Percentiles rank a stretch among this genome's conserved stretches.
These are phyloP conservation scores for Eledone cirrhosa DNA, from an alignment of 2,888 invertebrate genomes.

Conservation along the genomic window DNA sequence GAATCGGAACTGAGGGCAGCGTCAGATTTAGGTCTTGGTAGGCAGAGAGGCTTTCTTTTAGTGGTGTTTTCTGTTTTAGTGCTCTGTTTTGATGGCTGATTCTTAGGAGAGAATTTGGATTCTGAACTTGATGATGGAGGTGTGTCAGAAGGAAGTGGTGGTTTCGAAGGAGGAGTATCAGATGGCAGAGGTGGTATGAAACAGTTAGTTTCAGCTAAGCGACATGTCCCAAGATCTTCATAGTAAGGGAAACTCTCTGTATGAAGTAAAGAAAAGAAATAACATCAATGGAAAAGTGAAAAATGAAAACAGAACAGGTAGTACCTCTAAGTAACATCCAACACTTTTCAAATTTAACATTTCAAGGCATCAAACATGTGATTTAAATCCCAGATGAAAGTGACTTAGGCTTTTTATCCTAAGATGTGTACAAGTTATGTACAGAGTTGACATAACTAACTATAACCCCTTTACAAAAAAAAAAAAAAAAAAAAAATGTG, in stretches of 20 bases:
- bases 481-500: too few relatives aligned
- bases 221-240: neutral
- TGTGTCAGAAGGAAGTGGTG: conserved; percentile 33
- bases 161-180: conserved; percentile 44
- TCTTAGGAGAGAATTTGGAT: conserved; percentile 22
- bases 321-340: too few relatives aligned
- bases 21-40: neutral
- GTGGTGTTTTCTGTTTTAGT: neutral
- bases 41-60: conserved; percentile 6
- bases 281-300: neutral
- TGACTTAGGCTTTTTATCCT: too few relatives aligned
- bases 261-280: neutral
- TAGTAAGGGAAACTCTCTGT: conserved; percentile 26
- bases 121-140: conserved; percentile 33
- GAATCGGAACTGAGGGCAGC: conserved; percentile 54
- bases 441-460: too few relatives aligned
- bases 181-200: conserved; percentile 43
- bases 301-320: too few relatives aligned
- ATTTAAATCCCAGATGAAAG: too few relatives aligned
- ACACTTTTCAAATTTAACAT: too few relatives aligned
- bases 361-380: too few relatives aligned
- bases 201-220: neutral
- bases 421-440: too few relatives aligned
- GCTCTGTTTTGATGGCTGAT: neutral
- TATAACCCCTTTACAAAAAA: too few relatives aligned